phyloP scores from a whole-genome alignment of 2,888 invertebrate genomes.

The Platynereis dumerilii region DNA sequence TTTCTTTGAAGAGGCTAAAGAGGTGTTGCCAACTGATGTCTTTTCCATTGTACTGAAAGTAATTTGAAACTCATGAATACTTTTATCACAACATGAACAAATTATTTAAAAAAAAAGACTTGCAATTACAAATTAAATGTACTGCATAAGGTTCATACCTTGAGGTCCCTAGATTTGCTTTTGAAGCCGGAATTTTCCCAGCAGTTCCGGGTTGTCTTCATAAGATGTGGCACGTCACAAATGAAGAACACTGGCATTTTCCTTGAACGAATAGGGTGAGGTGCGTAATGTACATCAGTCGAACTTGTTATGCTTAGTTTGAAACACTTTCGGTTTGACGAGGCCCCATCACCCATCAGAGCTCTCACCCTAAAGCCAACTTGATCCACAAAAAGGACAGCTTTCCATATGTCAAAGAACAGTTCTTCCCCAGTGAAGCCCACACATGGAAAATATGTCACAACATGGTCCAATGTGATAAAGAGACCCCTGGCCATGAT shows the following conservation, averaged over 20 bases:
- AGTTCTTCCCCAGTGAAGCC: background rate
- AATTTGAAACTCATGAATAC: background rate
- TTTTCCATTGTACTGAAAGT: background rate
- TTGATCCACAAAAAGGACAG: background rate
- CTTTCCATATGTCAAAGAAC: background rate
- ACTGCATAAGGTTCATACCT: too few relatives aligned
- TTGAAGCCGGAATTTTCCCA: conserved; percentile 7
- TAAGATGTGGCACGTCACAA: background rate
- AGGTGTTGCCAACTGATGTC: background rate
- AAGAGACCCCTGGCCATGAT: conserved; percentile 1
- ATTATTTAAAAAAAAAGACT: background rate
- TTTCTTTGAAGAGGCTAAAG: too few relatives aligned
- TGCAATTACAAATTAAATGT: background rate
- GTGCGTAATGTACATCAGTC: background rate
- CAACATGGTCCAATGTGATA: background rate
- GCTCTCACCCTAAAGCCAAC: conserved; percentile 3
- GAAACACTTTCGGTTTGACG: background rate
- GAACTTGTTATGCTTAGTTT: background rate
- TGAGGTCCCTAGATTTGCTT: background rate
- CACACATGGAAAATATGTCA: background rate
- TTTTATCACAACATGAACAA: background rate
- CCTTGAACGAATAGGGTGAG: background rate
- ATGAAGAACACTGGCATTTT: background rate
- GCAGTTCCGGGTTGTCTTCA: background rate
- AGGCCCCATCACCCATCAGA: background rate